A percentile compares a stretch with the other conserved stretches of the same genome.
Conservation (phyloP, 2,888 invertebrate genomes). For the Schrankia costaestrigalis region DNA sequence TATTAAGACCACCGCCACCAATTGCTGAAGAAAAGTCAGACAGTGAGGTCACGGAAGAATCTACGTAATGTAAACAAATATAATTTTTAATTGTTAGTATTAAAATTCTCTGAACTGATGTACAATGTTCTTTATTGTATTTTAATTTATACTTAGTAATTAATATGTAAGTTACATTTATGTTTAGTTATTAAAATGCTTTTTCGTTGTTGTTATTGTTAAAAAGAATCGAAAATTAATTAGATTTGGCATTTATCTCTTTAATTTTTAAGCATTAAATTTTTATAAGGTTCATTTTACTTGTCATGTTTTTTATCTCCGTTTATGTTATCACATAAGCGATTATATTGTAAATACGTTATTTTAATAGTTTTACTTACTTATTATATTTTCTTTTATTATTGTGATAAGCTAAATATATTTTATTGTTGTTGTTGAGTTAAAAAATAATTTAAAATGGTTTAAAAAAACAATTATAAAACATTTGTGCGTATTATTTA, state of each 20-base stretch:
- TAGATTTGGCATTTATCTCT: conserved; percentile 31
- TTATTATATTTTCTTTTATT: conserved; percentile 26
- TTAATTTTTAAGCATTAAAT: conserved; percentile 13
- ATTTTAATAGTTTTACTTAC: conserved; percentile 12
- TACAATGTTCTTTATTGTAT: conserved; percentile 31
- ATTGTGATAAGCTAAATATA: conserved; percentile 46
- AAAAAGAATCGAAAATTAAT: conserved; percentile 8
- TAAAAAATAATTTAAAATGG: conserved; percentile 21
- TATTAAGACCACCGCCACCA: conserved; percentile 54
- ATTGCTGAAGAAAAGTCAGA: conserved; percentile 53
- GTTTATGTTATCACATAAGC: no score
- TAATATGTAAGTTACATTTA: conserved; percentile 7
- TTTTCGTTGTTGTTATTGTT: conserved; percentile 4
- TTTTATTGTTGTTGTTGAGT: conserved; percentile 34
- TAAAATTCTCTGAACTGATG: conserved; percentile 22
- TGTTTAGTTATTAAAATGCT: conserved; percentile 9
- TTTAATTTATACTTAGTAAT: no score
- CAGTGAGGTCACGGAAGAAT: conserved; percentile 9
- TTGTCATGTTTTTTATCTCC: no score
- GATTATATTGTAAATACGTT: conserved; percentile 33
- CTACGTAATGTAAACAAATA: conserved; percentile 7
- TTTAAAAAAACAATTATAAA: conserved; percentile 28
- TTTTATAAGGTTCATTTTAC: conserved; percentile 13
- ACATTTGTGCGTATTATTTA: conserved; percentile 15
- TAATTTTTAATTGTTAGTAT: neutral